Base-by-base conservation (phyloP, 2,113 vertebrate species). In the Salvelinus sp. region DNA sequence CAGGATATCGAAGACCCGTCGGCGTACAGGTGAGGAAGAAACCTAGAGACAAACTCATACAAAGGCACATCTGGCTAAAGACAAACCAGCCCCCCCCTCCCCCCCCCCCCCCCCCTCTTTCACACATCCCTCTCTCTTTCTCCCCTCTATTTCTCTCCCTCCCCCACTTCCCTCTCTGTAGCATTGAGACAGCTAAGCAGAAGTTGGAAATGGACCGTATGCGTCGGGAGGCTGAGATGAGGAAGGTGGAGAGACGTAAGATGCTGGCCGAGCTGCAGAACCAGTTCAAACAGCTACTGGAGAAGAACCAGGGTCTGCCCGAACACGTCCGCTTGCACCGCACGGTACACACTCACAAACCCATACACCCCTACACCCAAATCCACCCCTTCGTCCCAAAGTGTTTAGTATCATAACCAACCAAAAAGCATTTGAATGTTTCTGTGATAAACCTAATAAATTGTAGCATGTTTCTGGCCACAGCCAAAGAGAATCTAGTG, bases 151-250 rank as follows among this genome's bases (percentile, higher is more conserved):
- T 23, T 70, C 20, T 38, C 7, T 74, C 23, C 14, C 27, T 20
- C 5, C 69, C 16, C 20, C 38, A 20, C 38, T 71, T 6, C 50
- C 72, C n/a, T 18, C n/a, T 22, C 72, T 90, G 71, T 88, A 99
- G 98, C 89, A 94, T 98, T 81, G 97, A 97, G 89, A 90, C 88
- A 70, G 91, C 94, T 23, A 96, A 94, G 75, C 94, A 93, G 90
- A 97, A 94, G 88, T 87, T 91, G 66, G 94, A 96, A 75, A 62
- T 88, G 72, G 95, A 98, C 48, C 90, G 82, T 20, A 82, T 92
- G 89, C 90, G 87, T 58, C 93, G 83, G 33, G 91, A 94, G 88
- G 95, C 94, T 0, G 95, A 96, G 84, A 76, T 85, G 33, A 93
- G 93, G 84, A 95, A 95, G 66, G 74, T 16, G 0, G 69, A 74